A percentile compares a stretch with the other conserved stretches of the same genome.
phyloP scores from a whole-genome alignment of 2,797 vertebrate species.

The Peromyscus aztecus region DNA sequence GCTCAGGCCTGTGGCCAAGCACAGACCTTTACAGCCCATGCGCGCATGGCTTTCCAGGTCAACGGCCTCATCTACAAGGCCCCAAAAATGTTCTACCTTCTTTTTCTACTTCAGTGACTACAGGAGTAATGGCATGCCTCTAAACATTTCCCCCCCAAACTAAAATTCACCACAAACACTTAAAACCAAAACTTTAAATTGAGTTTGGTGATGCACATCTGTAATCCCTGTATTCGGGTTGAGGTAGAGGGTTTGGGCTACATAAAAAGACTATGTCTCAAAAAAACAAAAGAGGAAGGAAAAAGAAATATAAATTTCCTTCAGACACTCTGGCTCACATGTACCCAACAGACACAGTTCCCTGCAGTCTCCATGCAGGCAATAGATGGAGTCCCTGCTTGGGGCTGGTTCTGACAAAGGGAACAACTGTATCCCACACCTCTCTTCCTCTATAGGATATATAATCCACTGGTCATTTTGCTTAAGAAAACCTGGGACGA shows the following conservation, averaged over 20 bases:
- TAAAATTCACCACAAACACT: background rate
- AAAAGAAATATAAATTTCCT: background rate
- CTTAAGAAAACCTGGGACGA: background rate
- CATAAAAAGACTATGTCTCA: no score
- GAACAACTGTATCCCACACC: rapidly evolving
- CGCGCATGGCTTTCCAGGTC: background rate
- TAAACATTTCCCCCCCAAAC: background rate
- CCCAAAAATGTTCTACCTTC: background rate
- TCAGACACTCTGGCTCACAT: background rate
- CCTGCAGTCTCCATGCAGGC: background rate
- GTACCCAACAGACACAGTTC: rapidly evolving
- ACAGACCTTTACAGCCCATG: background rate
- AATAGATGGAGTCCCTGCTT: background rate
- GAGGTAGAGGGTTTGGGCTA: background rate
- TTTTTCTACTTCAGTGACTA: background rate
- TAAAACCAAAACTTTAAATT: background rate
- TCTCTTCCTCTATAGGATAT: rapidly evolving
- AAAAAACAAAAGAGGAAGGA: background rate
- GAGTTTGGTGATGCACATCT: background rate
- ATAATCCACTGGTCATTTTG: no score
- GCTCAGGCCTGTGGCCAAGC: background rate
- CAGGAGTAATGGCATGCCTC: background rate
- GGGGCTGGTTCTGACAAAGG: background rate
- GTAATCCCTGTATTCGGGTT: background rate
- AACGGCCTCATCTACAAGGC: background rate